phyloP scores from a whole-genome alignment of 2,797 vertebrate species.

The Scomberomorus guttatus region DNA sequence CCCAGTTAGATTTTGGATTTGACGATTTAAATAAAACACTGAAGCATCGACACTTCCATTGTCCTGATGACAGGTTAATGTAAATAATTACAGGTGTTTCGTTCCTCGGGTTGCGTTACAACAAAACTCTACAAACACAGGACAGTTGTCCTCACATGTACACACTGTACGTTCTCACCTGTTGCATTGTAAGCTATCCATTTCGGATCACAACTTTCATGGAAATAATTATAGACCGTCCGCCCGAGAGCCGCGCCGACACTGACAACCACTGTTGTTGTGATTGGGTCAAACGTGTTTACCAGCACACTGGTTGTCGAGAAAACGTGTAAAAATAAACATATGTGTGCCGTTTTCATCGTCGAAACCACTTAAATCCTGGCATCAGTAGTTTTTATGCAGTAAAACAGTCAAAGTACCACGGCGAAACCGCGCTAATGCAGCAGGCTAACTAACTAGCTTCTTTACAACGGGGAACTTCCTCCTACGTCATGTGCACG shows the following conservation, averaged over 20 bases:
- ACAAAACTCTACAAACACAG: no score
- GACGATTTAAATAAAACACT: no score
- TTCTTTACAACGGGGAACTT: slow-evolving; percentile 41
- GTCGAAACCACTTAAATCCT: not conserved
- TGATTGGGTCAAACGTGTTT: slow-evolving; percentile 79
- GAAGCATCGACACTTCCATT: not conserved
- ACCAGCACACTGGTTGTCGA: slow-evolving; percentile 43
- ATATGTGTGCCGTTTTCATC: slow-evolving; percentile 65
- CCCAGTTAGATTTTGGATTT: not conserved
- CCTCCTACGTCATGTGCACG: slow-evolving; percentile 52
- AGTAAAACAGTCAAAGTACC: not conserved
- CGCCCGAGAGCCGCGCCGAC: slow-evolving; percentile 63
- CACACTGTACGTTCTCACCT: slow-evolving; percentile 67
- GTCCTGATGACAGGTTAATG: rapidly evolving
- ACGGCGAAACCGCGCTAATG: not conserved
- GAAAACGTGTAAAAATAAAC: slow-evolving; percentile 49
- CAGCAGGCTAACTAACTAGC: not conserved
- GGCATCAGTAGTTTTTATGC: not conserved
- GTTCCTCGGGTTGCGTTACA: not conserved
- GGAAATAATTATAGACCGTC: slow-evolving; percentile 74
- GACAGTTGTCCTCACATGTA: rapidly evolving
- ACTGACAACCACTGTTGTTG: slow-evolving; percentile 64
- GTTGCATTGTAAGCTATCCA: slow-evolving; percentile 82
- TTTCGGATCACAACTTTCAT: slow-evolving; percentile 72
- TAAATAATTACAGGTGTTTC: not conserved